A percentile compares a stretch with the other conserved stretches of the same genome.
phyloP scores from a whole-genome alignment of 2,888 invertebrate species.

The Tryphoninae sp. region DNA sequence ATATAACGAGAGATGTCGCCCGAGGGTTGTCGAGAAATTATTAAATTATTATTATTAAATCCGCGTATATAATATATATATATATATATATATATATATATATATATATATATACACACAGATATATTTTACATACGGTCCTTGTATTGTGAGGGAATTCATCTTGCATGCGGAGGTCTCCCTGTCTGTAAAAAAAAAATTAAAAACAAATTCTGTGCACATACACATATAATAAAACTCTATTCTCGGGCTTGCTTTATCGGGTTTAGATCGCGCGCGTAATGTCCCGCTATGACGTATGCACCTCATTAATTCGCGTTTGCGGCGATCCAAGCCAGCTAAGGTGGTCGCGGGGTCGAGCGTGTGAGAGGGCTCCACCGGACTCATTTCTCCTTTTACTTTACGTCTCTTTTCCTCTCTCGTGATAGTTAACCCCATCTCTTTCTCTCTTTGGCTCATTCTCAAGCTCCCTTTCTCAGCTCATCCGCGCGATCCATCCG shows the following conservation, averaged over 20 bases:
- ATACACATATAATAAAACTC: slow-evolving; percentile 19
- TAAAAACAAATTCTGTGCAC: slow-evolving; percentile 20
- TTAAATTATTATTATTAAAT: slow-evolving; percentile 33
- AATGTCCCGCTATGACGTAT: slow-evolving; percentile 74
- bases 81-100: too few relatives aligned
- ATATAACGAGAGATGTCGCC: slow-evolving; percentile 69
- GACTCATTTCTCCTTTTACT: slow-evolving; percentile 61
- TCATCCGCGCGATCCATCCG: slow-evolving; percentile 28
- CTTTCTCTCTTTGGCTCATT: slow-evolving; percentile 43
- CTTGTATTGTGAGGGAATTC: slow-evolving; percentile 55
- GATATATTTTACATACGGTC: slow-evolving; percentile 29
- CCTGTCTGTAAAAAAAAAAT: slow-evolving; percentile 30
- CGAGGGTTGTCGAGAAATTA: slow-evolving; percentile 68
- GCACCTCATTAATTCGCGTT: slow-evolving; percentile 75
- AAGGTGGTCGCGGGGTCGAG: slow-evolving; percentile 63
- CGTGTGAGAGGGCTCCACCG: slow-evolving; percentile 49
- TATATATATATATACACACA: too few relatives aligned
- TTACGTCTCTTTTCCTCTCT: slow-evolving; percentile 52
- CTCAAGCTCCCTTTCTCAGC: slow-evolving; percentile 43
- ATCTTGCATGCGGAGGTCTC: slow-evolving; percentile 19
- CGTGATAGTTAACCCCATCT: slow-evolving; percentile 26
- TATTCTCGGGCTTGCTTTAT: slow-evolving; percentile 68
- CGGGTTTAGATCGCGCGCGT: slow-evolving; percentile 75
- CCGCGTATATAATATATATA: too few relatives aligned
- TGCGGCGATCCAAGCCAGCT: slow-evolving; percentile 67